A percentile compares a stretch with the other conserved stretches of the same genome.
phyloP scores from a whole-genome alignment of 2,113 vertebrate species.

The Willisornis vidua region DNA sequence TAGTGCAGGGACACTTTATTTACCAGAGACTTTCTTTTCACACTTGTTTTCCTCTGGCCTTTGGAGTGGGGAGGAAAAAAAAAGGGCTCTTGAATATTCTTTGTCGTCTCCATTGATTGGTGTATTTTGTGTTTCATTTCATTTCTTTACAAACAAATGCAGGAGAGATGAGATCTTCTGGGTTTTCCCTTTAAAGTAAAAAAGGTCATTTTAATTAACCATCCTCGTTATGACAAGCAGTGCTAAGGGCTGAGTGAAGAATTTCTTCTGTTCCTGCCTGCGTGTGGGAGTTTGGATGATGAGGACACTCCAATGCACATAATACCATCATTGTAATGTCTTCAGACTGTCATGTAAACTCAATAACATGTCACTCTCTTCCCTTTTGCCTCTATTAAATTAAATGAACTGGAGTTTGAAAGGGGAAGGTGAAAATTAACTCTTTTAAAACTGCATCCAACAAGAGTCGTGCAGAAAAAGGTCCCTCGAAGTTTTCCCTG shows the following conservation, averaged over 20 bases:
- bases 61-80: background rate
- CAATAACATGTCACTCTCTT: conserved; percentile 26
- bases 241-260: conserved; percentile 7
- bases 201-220: conserved; percentile 57
- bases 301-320: conserved; percentile 2
- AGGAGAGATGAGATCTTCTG: background rate
- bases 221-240: background rate
- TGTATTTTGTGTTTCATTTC: background rate
- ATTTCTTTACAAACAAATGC: background rate
- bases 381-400: conserved; percentile 5
- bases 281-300: background rate
- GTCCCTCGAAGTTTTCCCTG: background rate
- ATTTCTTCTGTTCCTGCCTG: conserved; percentile 17
- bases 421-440: background rate
- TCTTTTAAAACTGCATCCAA: background rate
- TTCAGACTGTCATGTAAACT: conserved; percentile 43
- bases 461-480: background rate
- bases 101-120: background rate
- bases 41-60: conserved; percentile 1
- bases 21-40: conserved; percentile 16
- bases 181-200: background rate
- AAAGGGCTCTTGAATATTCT: background rate
- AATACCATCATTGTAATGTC: background rate
- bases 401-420: conserved; percentile 1
- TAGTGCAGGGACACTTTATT: background rate